Base-by-base conservation (phyloP, 1,140 invertebrate species). In the Pantala flavescens region DNA sequence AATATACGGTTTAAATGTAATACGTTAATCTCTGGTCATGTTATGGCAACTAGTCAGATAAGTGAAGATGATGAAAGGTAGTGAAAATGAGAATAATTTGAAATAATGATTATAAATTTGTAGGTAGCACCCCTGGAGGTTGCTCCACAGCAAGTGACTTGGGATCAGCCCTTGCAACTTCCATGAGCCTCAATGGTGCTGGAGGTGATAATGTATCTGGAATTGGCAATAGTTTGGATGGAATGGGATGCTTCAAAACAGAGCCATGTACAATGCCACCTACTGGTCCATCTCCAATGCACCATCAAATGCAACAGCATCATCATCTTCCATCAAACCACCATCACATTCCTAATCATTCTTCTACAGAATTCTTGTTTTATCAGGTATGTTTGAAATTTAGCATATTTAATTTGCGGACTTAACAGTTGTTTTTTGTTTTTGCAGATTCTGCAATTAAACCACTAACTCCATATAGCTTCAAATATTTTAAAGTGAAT, bases 121-220 rank as follows among this genome's bases (percentile, higher is more conserved):
- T n/a, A 42, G 71, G 71, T 5, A 19, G 71, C 23, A 42, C 23
- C 36, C 16, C 23, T 23, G 71, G 71, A 23, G 71, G 71, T 9
- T 24, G 23, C 78, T 42, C 79, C 88, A 79, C 75, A 72, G 88
- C 87, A 80, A 86, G 88, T 70, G 86, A 90, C 82, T 80, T 93
- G 75, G 90, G 91, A 71, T 90, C 90, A 77, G 91, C 91, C 0
- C 90, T 93, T 42, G 88, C 90, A 7, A 90, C 90, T 49, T 93
- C 91, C 36, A 92, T 94, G 89, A 88, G 91, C 82, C 82, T 91
- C 77, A 91, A 90, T 16, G 83, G 81, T 76, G 79, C 79, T 73
- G 79, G 77, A 55, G 81, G 80, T 63, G 49, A 63, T 21, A 63
- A 63, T 63, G 49, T 63, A 21, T 63, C 49, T 63, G 49, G 49